A percentile compares a stretch with the other conserved stretches of the same genome.
Evolutionary conservation across 2,113 vertebrate genomes (phyloP).

Genomic region (Carlito syrichta): DNA sequence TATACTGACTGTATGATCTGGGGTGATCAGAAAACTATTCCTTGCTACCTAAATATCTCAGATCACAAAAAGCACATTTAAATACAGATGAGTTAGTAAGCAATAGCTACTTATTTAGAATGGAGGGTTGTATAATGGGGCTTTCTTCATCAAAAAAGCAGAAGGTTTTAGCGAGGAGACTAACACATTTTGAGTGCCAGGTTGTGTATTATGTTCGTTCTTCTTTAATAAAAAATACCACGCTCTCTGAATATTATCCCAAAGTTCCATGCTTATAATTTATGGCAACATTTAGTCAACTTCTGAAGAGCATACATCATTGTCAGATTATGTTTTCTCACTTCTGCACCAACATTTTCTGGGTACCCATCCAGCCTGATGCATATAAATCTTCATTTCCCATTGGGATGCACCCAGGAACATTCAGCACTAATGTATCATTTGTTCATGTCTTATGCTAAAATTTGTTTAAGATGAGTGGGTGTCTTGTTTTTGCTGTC

Average conservation of each 20-base stretch:
- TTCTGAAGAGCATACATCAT: not conserved
- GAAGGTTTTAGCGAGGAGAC: not conserved
- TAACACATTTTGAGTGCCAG: slow-evolving; percentile 1
- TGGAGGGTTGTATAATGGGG: not conserved
- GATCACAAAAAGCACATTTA: slow-evolving; percentile 8
- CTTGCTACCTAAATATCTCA: not conserved
- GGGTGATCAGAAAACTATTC: not conserved
- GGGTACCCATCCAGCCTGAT: not conserved
- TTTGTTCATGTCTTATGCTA: slow-evolving; percentile 74
- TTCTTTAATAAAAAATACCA: not conserved
- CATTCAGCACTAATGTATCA: slow-evolving; percentile 52
- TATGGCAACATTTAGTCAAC: slow-evolving; percentile 9
- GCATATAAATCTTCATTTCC: slow-evolving; percentile 35
- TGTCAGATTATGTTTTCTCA: slow-evolving; percentile 45
- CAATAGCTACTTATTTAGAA: not conserved
- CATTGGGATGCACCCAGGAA: not conserved
- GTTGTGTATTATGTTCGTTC: not conserved
- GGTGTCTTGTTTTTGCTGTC: slow-evolving; percentile 77
- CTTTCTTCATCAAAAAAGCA: not conserved
- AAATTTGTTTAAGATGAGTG: slow-evolving; percentile 76
- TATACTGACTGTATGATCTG: not conserved
- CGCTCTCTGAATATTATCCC: not conserved
- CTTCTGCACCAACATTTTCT: slow-evolving; percentile 14
- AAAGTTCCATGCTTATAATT: slow-evolving; percentile 10
- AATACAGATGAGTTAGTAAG: not conserved